These are phyloP conservation scores for Motacilla alba DNA, from an alignment of 2,113 vertebrate species.

Conservation along the genomic window DNA sequence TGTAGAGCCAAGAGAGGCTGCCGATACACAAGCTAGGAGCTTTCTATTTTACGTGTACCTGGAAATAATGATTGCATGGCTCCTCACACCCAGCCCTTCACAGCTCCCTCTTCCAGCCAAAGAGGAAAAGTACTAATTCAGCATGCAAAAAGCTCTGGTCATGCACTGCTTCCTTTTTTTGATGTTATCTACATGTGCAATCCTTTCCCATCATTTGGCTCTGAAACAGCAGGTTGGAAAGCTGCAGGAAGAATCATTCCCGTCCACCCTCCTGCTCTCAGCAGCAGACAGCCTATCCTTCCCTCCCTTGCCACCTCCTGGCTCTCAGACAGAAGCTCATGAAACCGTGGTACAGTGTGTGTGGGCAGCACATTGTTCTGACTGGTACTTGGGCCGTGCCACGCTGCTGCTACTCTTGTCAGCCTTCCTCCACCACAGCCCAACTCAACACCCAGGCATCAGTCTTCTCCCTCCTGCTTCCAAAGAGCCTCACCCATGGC, in stretches of 20 bases:
- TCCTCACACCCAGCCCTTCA: not conserved
- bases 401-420: not conserved
- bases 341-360: not conserved
- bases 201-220: not conserved
- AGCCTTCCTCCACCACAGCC: not conserved
- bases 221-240: conserved; percentile 13
- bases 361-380: conserved; percentile 37
- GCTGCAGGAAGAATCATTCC: not conserved
- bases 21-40: not conserved
- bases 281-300: not conserved
- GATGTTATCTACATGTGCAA: not conserved
- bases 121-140: not conserved
- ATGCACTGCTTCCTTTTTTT: not conserved
- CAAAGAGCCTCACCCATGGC: not conserved
- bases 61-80: not conserved
- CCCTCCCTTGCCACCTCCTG: conserved; percentile 2
- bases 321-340: conserved; percentile 21
- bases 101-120: not conserved
- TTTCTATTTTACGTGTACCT: not conserved
- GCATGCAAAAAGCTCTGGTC: not conserved
- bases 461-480: not conserved
- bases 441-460: not conserved
- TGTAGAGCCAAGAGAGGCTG: not conserved
- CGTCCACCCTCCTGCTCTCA: conserved; percentile 29
- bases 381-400: conserved; percentile 17